Conservation (phyloP, 2,797 vertebrate genomes). For the Poecilia picta region DNA sequence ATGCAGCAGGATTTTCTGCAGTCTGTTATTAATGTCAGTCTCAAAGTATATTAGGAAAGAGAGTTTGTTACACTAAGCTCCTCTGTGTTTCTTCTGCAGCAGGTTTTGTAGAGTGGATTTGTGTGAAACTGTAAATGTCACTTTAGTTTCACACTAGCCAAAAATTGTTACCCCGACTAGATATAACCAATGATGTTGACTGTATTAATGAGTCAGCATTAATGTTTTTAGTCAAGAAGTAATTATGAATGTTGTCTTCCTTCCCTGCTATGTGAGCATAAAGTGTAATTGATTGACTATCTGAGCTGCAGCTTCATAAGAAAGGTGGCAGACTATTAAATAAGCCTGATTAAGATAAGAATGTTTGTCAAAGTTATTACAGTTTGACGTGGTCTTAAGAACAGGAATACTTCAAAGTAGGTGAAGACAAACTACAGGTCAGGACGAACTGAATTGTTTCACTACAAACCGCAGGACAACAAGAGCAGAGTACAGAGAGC, state of each 20-base stretch:
- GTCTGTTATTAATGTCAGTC: background rate
- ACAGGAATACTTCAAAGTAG: background rate
- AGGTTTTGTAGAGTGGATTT: background rate
- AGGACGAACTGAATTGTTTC: background rate
- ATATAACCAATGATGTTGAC: background rate
- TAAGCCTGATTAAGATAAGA: background rate
- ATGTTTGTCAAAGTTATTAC: background rate
- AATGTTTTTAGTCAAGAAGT: background rate
- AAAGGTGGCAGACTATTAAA: background rate
- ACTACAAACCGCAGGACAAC: background rate
- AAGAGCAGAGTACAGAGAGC: background rate
- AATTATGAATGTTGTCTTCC: background rate
- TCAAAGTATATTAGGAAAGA: background rate
- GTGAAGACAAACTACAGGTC: background rate
- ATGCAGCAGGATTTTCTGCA: background rate
- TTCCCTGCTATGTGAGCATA: background rate
- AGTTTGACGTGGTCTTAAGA: background rate
- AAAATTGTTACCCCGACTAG: background rate
- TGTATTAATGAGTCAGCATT: background rate
- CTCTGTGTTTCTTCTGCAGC: background rate
- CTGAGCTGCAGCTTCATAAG: background rate
- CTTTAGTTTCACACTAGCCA: background rate
- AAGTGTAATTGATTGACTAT: background rate
- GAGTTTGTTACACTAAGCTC: background rate
- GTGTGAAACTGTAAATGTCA: background rate